Conservation (phyloP, 2,113 vertebrate genomes). For the Nipponia nippon region DNA sequence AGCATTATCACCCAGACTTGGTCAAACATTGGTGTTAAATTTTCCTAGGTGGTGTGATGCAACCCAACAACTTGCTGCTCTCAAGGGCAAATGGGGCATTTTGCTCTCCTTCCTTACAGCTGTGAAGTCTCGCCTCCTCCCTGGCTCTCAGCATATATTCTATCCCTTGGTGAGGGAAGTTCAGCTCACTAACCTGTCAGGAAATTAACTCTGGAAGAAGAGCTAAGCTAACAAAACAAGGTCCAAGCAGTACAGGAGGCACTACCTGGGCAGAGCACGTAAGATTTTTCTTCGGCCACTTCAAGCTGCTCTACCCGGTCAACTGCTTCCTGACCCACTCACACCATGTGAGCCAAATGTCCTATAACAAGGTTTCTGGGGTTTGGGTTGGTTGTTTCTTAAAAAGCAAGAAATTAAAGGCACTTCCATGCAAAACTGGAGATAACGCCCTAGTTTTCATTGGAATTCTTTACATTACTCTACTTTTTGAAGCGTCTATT, state of each 20-base stretch:
- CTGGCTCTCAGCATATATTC: neutral
- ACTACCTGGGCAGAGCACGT: neutral
- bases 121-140: neutral
- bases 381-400: neutral
- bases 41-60: neutral
- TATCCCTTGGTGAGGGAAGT: neutral
- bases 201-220: neutral
- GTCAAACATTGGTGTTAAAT: neutral
- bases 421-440: neutral
- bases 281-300: neutral
- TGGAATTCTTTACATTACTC: neutral
- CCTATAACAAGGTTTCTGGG: neutral
- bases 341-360: rapidly evolving
- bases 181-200: neutral
- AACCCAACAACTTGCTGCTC: neutral
- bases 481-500: neutral
- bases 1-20: neutral
- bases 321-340: neutral
- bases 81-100: neutral
- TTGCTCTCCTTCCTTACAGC: neutral
- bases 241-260: neutral
- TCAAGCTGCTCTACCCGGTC: neutral
- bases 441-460: neutral
- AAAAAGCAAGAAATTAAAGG: neutral
- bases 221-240: neutral